Evolutionary conservation across 1,140 invertebrate species (phyloP).

Genomic region (Dufourea novaeangliae): DNA sequence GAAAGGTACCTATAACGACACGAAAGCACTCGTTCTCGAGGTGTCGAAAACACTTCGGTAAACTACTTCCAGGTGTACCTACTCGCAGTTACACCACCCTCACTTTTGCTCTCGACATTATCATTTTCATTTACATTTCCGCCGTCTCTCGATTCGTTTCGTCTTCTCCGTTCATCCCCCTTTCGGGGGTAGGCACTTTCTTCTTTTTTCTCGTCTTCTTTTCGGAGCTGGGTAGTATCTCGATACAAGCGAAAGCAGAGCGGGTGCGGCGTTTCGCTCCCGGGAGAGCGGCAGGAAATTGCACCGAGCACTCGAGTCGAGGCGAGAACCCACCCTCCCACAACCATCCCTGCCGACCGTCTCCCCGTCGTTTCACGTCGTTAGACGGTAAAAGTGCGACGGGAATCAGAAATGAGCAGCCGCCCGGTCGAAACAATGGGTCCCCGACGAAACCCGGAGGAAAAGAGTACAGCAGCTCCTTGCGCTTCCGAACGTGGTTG

Average conservation of each 20-base stretch:
- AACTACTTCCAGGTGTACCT: slow-evolving; percentile 5
- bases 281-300: slow-evolving; percentile 44
- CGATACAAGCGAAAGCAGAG: slow-evolving; percentile 11
- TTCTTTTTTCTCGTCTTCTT: background rate
- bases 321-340: slow-evolving; percentile 8
- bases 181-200: background rate
- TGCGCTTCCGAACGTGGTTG: too few relatives aligned
- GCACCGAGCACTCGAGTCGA: slow-evolving; percentile 18
- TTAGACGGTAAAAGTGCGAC: slow-evolving; percentile 44
- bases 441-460: background rate
- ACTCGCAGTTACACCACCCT: slow-evolving; percentile 11
- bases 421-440: background rate
- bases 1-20: too few relatives aligned
- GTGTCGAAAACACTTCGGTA: slow-evolving; percentile 2
- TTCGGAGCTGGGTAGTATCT: background rate
- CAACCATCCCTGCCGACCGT: background rate
- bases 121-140: slow-evolving; percentile 58
- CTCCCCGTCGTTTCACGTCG: slow-evolving; percentile 30
- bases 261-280: background rate
- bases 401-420: slow-evolving; percentile 45
- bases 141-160: background rate
- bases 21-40: background rate
- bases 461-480: too few relatives aligned
- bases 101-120: slow-evolving; percentile 33
- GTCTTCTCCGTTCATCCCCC: background rate